Evolutionary conservation across 2,113 vertebrate species (phyloP).

Genomic region (Probosciger aterrimus): DNA sequence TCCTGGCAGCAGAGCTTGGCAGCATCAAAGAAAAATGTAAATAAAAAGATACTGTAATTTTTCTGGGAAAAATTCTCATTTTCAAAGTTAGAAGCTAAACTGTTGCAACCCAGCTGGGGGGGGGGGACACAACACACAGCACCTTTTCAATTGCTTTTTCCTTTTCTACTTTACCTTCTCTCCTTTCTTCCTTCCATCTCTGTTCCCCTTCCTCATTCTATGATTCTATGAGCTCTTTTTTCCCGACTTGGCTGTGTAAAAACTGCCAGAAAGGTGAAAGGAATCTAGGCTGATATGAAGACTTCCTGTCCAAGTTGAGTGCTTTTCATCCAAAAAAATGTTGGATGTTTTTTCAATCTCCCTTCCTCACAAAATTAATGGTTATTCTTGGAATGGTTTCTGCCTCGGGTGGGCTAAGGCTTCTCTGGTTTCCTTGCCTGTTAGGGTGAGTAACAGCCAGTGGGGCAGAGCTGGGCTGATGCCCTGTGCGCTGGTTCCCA

Average conservation of each 20-base stretch:
- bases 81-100: neutral
- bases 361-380: neutral
- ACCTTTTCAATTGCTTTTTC: neutral
- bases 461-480: neutral
- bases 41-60: neutral
- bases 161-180: neutral
- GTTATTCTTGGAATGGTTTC: neutral
- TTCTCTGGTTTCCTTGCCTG: neutral
- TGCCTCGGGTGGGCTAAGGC: neutral
- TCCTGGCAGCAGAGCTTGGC: neutral
- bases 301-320: neutral
- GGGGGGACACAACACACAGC: neutral
- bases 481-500: neutral
- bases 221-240: neutral
- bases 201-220: accelerated
- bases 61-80: neutral
- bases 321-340: neutral
- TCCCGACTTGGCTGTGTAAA: neutral
- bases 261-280: neutral
- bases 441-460: neutral
- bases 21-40: neutral
- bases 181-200: neutral
- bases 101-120: neutral
- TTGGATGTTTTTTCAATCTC: neutral
- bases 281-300: neutral